Base-by-base conservation (phyloP, 2,797 vertebrate genomes). In the Sebastes hubbsi region DNA sequence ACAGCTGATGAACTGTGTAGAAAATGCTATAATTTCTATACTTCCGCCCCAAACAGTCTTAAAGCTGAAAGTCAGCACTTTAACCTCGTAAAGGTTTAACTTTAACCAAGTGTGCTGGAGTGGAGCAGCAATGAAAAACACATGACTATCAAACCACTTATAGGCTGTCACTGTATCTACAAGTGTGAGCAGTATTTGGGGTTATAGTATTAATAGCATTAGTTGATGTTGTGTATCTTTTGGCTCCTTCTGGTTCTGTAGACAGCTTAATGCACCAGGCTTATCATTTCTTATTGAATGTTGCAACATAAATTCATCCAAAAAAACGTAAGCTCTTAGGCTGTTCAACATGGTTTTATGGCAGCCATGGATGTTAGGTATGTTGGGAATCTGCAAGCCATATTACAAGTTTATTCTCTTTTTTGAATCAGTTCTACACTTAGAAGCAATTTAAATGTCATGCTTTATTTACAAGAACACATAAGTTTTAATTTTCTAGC, bases 171-270 rank as follows among this genome's bases (percentile, higher is more conserved):
- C 32, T 42, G 9, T 72, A 46, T 75, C 54, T 54, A 49, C 5
- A 38, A 29, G 2, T 42, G 18, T 71, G 42, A 55, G 5, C 24
- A 25, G 14, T 59, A 38, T 75, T 46, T 16, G 13, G 1, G 20
- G 6, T 34, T 67, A 55, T 24, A 42, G 13, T 65, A 29, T 81
- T 62, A 66, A 66, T 75, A 74, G 69, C 13, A 30, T 34, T n/a
- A 52, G 27, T 18, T 78, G 29, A 67, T 30, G n/a, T 46, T 66
- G 36, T 78, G 56, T 65, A 12, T 76, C 9, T 72, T 72, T 38
- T 78, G 13, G 30, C 70, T 60, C 2, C 34, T 25, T 79, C 20
- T 64, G 6, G 30, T 62, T 74, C 29, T 75, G 13, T 59, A 52
- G 79, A 61, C 8, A 7, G 11, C 42, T 20, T 71, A 49, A 49